These are phyloP conservation scores for Pseudorhiza aurosa DNA, from an alignment of 30 jellyfish, hydroid and myxozoan species.

Conservation along the genomic window DNA sequence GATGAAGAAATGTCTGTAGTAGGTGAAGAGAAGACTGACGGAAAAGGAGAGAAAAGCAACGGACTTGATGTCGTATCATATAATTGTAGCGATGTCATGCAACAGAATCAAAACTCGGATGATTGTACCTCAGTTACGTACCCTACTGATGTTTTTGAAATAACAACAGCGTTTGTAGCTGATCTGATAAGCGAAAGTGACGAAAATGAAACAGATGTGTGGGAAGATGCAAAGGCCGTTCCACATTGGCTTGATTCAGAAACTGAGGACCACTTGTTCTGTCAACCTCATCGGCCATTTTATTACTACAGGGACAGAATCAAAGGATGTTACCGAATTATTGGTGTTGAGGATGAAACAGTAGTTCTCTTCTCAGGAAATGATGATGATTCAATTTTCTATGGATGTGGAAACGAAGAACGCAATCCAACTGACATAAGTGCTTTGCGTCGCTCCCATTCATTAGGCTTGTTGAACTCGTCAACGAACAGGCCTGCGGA, in stretches of 20 bases:
- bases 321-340: slow-evolving; percentile 96
- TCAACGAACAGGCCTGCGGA: slow-evolving; percentile 2
- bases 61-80: slow-evolving; percentile 85
- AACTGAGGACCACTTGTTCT: slow-evolving; percentile 80
- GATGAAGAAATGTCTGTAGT: not conserved
- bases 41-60: slow-evolving; percentile 11
- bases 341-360: slow-evolving; percentile 99
- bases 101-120: slow-evolving; percentile 51
- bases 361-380: slow-evolving; percentile 97
- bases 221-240: slow-evolving; percentile 99
- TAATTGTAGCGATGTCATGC: slow-evolving; percentile 79
- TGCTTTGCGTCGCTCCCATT: slow-evolving; percentile 45
- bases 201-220: slow-evolving; percentile 77
- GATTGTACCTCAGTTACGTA: slow-evolving; percentile 52
- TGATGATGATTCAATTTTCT: slow-evolving; percentile 97
- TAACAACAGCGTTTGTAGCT: slow-evolving; percentile 72
- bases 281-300: slow-evolving; percentile 93
- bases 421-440: slow-evolving; percentile 23
- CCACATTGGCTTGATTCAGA: slow-evolving; percentile 97
- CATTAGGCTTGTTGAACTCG: slow-evolving; percentile 21
- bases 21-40: slow-evolving; percentile 27
- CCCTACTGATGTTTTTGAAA: slow-evolving; percentile 86
- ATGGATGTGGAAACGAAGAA: slow-evolving; percentile 57
- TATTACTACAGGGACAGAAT: slow-evolving; percentile 97
- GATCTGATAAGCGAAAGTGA: slow-evolving; percentile 86